Conservation (phyloP, 2,113 vertebrate genomes). For the Myrmecophaga tridactyla region DNA sequence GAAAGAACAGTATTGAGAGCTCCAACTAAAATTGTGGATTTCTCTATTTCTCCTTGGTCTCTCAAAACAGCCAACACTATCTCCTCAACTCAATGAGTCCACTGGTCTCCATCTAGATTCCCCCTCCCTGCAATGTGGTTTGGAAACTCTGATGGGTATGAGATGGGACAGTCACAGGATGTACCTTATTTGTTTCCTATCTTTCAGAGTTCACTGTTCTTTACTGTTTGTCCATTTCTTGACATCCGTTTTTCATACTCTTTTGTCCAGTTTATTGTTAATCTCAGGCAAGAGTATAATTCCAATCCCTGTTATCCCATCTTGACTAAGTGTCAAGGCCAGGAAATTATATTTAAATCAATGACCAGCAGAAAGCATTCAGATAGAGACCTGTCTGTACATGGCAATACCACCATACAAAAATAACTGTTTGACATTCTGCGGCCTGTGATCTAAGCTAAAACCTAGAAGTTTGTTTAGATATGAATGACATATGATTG, state of each 20-base stretch:
- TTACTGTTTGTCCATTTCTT: background rate
- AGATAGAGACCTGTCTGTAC: background rate
- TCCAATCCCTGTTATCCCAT: background rate
- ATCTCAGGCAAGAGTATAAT: background rate
- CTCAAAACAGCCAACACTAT: background rate
- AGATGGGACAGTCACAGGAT: background rate
- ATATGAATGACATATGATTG: background rate
- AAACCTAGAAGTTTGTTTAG: background rate
- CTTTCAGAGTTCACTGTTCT: background rate
- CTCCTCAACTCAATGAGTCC: background rate
- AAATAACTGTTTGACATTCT: background rate
- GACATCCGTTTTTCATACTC: background rate
- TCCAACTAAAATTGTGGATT: background rate
- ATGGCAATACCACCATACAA: background rate
- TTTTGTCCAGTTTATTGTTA: background rate
- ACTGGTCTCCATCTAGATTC: background rate
- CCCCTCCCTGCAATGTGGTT: background rate
- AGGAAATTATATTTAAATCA: background rate
- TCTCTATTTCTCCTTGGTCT: background rate
- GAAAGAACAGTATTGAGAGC: background rate
- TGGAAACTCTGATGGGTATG: background rate
- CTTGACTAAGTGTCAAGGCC: background rate
- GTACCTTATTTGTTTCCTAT: background rate
- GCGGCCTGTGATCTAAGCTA: background rate
- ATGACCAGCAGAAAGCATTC: background rate